Percentiles rank a stretch among this genome's conserved stretches.
These are phyloP conservation scores for Leptogaster cylindrica DNA, from an alignment of 2,888 invertebrate species.

Conservation along the genomic window DNA sequence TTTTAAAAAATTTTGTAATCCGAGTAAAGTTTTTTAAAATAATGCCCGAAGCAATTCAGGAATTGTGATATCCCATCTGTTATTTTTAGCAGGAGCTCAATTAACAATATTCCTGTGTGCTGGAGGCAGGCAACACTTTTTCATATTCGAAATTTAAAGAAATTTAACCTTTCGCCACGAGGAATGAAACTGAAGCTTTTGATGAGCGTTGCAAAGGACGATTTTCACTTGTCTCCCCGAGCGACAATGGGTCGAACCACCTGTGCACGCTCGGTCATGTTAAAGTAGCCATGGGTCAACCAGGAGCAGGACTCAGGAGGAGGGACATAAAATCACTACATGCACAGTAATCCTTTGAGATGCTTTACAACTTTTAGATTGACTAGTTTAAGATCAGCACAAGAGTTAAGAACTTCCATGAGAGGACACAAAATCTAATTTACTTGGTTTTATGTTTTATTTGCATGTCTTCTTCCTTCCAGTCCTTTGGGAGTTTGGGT, in stretches of 20 bases:
- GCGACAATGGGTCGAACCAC: too few relatives aligned
- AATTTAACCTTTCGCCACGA: too few relatives aligned
- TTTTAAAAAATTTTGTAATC: slow-evolving; percentile 33
- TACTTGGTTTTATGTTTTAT: slow-evolving; percentile 23
- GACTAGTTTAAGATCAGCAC: slow-evolving; percentile 1
- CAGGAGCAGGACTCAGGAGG: not conserved
- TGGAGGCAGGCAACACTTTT: not conserved
- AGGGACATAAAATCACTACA: not conserved
- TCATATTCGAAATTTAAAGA: too few relatives aligned
- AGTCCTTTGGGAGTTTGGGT: not conserved
- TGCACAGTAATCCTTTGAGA: not conserved
- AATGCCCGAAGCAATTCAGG: slow-evolving; percentile 4
- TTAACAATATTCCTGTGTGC: not conserved
- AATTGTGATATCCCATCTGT: slow-evolving; percentile 13
- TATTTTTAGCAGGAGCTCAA: not conserved
- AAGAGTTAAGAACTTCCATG: not conserved
- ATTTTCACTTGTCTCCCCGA: too few relatives aligned
- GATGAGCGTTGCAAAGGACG: too few relatives aligned
- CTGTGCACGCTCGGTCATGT: not conserved
- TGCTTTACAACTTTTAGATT: slow-evolving; percentile 14
- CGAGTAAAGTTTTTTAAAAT: slow-evolving; percentile 36
- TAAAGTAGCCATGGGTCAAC: not conserved
- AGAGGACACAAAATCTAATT: slow-evolving; percentile 12
- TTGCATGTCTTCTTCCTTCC: slow-evolving; percentile 12
- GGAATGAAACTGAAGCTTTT: too few relatives aligned